Evolutionary conservation across 2,888 invertebrate species (phyloP).

Genomic region (Muscina levida): DNA sequence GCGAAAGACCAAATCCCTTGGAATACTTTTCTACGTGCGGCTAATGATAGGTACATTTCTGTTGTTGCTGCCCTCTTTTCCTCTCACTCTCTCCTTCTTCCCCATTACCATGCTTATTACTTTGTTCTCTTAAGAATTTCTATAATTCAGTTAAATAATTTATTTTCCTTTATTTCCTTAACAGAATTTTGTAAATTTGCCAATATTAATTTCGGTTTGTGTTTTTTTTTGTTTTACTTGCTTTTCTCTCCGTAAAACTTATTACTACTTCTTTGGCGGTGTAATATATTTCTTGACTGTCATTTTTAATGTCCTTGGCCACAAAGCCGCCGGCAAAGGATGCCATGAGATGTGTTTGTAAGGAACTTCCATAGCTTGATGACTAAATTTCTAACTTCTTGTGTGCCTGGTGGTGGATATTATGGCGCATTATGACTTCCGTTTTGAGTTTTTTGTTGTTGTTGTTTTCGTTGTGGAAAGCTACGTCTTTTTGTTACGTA

Average conservation of each 20-base stretch:
- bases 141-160: conserved; percentile 35
- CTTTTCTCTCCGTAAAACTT: too few species aligned
- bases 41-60: too few species aligned
- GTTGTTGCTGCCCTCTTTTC: too few species aligned
- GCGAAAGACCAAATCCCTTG: too few species aligned
- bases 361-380: too few species aligned
- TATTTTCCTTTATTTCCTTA: background rate
- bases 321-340: conserved; percentile 19
- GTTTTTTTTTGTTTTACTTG: too few species aligned
- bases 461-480: too few species aligned
- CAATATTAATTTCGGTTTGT: conserved; percentile 36
- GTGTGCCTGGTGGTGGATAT: conserved; percentile 41
- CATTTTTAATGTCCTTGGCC: conserved; percentile 38
- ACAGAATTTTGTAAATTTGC: conserved; percentile 59
- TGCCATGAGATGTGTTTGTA: background rate
- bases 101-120: too few species aligned
- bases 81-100: too few species aligned
- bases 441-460: conserved; percentile 44
- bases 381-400: too few species aligned
- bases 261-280: conserved; percentile 27
- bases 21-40: too few species aligned
- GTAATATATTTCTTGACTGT: conserved; percentile 14
- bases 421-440: conserved; percentile 68
- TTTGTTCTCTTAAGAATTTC: conserved; percentile 44
- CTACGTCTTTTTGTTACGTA: conserved; percentile 33